Base-by-base conservation (phyloP, 1,140 invertebrate genomes). In the Leguminivora glycinivorella region DNA sequence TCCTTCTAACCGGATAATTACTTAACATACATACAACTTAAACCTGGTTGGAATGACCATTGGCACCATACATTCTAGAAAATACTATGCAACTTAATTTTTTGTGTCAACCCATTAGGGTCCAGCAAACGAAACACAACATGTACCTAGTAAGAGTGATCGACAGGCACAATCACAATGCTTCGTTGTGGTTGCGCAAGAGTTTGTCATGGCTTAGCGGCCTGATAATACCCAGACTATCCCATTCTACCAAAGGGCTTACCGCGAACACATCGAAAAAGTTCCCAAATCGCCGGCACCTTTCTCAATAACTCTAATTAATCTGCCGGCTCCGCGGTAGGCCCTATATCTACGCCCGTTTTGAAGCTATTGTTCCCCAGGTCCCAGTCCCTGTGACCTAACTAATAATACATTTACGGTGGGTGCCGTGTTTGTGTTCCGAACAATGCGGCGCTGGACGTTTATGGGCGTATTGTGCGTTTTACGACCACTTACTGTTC, bases 401-500 rank as follows among this genome's bases (percentile, higher is more conserved):
- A 63, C 58, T 63, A 63, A 60, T 60, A 60, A 63, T 63, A 63
- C 58, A 63, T 63, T 63, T 63, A 63, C 25, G 58, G 58, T 31
- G n/a, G 58, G 58, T 63, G 38, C 38, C 58, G 52, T 76, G 76
- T 77, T 82, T 78, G 75, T 78, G 70, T 75, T 77, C 72, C 72
- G 76, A 89, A 89, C 88, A 90, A 90, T 88, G 80, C 84, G 74
- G 72, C 77, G 70, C 81, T 88, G 82, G 82, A 80, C 76, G 78
- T 80, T 83, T 85, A 90, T 83, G 80, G 67, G 24, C 29, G 77
- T 79, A 88, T 89, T 87, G 87, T 89, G 80, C 78, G 70, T 24
- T 74, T 76, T 71, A 75, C 52, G 56, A 67, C n/a, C 31, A 26
- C 38, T 68, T 76, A 73, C 68, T 71, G 58, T 26, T 58, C 25